Evolutionary conservation across 2,113 vertebrate genomes (phyloP), one percentile per base, ranked within the genome.

Genomic region (Entelurus aequoreus): DNA sequence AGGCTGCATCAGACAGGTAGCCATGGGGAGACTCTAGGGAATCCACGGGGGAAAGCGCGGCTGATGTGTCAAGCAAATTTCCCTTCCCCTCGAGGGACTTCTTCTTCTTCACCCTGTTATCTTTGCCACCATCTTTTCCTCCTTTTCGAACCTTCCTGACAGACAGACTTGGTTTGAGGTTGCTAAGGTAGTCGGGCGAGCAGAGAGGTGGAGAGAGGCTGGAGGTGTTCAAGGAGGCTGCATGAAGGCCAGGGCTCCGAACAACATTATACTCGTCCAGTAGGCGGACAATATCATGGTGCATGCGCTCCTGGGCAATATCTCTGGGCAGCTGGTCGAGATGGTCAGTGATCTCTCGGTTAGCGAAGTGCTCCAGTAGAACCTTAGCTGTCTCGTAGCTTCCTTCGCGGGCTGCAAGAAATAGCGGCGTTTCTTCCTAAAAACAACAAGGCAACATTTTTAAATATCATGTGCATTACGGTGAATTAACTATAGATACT

Each of bases 311-410:
- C 85, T 97, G 95, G 0, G 97, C 97, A 0, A 98, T 95, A 79
- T 99, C 97, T 3, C 96, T 90, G 0, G 97, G 97, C 38, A 99
- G 92, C 5, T 95, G 92, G 82, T 99, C 97, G 81, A 99, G 96
- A 83, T 99, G 97, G 88, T 99, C 96, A 0, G 97, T 98, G 88
- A 99, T 98, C 84, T 99, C 97, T 0, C 97, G 93, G 80, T 98
- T 99, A 50, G 96, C 93, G 38, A 95, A 97, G 72, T 98, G 95
- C 58, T 98, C 96, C 81, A 99, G 88, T 16, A 99, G 91, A 28
- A 96, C 92, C 79, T 95, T 97, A 73, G 95, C 95, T 0, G 96
- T 98, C 82, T 97, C 95, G 0, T 92, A 99, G 88, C 97, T 99
- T 51, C 97, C 97, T 85, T 99, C 97, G 19, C 95, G 91, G 44